Conservation (phyloP, 2,797 vertebrate genomes). For the Smutsia temminckii region DNA sequence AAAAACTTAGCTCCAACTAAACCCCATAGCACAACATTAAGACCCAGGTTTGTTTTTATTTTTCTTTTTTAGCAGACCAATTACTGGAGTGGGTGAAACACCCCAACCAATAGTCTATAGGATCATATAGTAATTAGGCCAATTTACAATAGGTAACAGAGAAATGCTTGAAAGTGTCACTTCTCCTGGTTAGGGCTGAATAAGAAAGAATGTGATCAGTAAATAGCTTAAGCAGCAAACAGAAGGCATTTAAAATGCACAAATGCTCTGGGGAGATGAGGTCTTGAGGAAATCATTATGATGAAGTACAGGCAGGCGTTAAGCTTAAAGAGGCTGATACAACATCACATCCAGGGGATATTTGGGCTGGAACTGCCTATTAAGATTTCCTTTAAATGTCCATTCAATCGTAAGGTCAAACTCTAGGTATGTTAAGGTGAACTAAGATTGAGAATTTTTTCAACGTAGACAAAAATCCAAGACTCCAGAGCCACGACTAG, state of each 20-base stretch:
- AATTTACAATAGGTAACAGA: constrained; percentile 72
- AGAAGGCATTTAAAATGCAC: constrained; percentile 69
- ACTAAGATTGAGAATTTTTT: constrained; percentile 17
- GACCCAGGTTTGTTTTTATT: background rate
- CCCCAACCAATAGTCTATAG: constrained; percentile 61
- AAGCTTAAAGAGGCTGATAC: constrained; percentile 66
- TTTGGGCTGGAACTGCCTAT: constrained; percentile 52
- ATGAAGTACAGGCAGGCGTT: constrained; percentile 55
- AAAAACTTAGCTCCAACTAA: constrained; percentile 44
- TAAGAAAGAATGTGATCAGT: constrained; percentile 76
- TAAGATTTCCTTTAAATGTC: constrained; percentile 54
- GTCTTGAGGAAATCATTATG: constrained; percentile 68
- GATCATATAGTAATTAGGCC: constrained; percentile 71
- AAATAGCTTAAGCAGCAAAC: constrained; percentile 76
- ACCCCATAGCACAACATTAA: constrained; percentile 4
- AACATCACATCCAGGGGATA: constrained; percentile 56
- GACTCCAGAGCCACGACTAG: background rate
- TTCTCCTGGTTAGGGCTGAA: constrained; percentile 69
- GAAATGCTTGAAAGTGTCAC: constrained; percentile 76
- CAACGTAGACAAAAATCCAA: background rate
- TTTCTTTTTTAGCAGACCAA: constrained; percentile 65
- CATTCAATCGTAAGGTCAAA: constrained; percentile 66
- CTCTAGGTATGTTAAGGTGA: background rate
- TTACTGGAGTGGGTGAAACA: constrained; percentile 62
- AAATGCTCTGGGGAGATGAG: constrained; percentile 71